Base-by-base conservation (phyloP, 2,888 invertebrate genomes). In the Salticus scenicus region DNA sequence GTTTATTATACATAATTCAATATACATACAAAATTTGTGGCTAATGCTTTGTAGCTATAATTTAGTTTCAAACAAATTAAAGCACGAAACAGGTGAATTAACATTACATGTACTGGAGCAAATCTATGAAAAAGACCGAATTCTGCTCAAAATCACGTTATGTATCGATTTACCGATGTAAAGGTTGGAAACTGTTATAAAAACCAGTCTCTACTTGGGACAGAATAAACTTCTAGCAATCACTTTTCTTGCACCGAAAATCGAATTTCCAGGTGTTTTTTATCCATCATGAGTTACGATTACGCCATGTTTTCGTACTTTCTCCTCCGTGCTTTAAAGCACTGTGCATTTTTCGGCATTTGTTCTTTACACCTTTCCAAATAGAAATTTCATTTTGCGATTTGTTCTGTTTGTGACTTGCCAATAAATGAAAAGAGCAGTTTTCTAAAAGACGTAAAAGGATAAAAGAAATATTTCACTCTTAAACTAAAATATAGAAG, bases 211-310 rank as follows among this genome's bases (percentile, higher is more conserved):
- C 82, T 82, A 75, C 75, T 76, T 64, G 66, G 75, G 82, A 82
- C 82, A 82, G 75, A 75, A 75, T 82, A 82, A 82, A 82, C 75
- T 82, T 75, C 76, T 82, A 82, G 75, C 82, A 82, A 82, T 82
- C 82, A 82, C 82, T 82, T 82, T 82, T 76, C 75, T 76, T 63
- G 69, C 71, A 69, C 75, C 75, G 75, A 71, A 82, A 82, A 82
- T 82, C 75, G 82, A 82, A 82, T 82, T 82, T 82, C 82, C 82
- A 82, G 82, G 75, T 82, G 70, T 75, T 82, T 82, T 81, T 82
- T 82, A 75, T 82, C 82, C 75, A 82, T 82, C 71, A 75, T 64
- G 75, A 63, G 75, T 82, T 70, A 70, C 82, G 82, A 82, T 82
- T 75, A 74, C 75, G 73, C 33, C 70, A 20, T 67, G 33, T 57